Evolutionary conservation across 2,113 vertebrate genomes (phyloP).

Genomic region (Muntiacus reevesi): DNA sequence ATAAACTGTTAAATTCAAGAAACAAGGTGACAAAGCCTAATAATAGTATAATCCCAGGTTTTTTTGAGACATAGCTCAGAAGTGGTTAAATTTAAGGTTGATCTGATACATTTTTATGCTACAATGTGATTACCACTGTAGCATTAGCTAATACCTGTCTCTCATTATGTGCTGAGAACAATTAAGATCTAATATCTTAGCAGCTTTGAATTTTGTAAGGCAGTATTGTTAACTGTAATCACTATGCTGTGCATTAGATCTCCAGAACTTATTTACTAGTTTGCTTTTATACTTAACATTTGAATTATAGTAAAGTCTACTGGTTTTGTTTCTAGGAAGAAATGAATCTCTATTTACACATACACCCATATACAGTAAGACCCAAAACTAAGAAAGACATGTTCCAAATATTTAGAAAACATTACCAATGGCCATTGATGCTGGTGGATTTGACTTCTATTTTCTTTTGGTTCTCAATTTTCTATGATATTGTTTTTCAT

Average conservation of each 20-base stretch:
- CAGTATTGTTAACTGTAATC: not conserved
- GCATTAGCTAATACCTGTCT: not conserved
- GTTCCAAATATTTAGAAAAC: not conserved
- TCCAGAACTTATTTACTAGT: not conserved
- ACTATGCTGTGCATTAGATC: not conserved
- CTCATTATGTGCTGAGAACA: not conserved
- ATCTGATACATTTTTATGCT: not conserved
- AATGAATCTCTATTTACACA: not conserved
- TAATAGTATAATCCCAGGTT: not conserved
- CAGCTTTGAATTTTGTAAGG: not conserved
- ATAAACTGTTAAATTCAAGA: not conserved
- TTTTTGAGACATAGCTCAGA: not conserved
- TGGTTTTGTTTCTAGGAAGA: not conserved
- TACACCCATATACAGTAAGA: not conserved
- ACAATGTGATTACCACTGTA: not conserved
- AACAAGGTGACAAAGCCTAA: not conserved
- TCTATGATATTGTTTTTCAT: no score
- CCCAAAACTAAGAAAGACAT: not conserved
- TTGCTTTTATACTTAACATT: no score
- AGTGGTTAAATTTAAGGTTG: not conserved
- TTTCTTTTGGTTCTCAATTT: no score
- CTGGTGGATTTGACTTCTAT: no score
- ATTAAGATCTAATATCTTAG: not conserved
- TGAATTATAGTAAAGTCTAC: no score
- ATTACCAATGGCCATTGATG: not conserved